These are phyloP conservation scores for Andrena marginata DNA, from an alignment of 2,888 invertebrate species.

Conservation along the genomic window DNA sequence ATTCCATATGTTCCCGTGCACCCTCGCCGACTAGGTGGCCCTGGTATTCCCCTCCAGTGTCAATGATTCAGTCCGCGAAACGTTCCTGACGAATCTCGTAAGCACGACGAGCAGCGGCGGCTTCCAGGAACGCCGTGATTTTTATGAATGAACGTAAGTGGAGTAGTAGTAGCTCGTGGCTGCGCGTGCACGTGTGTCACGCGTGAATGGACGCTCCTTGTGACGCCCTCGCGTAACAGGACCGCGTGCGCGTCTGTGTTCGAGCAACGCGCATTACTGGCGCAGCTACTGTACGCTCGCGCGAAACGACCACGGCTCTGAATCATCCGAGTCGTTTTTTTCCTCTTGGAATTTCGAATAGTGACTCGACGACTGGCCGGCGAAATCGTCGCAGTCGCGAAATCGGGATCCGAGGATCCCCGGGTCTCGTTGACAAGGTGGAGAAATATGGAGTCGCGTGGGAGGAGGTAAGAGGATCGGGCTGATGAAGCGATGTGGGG, in stretches of 20 bases:
- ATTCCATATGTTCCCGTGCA: not conserved
- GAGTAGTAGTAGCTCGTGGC: conserved; percentile 35
- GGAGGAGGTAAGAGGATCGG: conserved; percentile 29
- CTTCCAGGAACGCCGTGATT: conserved; percentile 67
- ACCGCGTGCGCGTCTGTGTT: conserved; percentile 2
- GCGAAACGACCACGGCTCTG: conserved; percentile 35
- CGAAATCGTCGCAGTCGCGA: not conserved
- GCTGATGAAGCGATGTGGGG: not conserved
- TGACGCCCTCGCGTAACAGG: conserved; percentile 35
- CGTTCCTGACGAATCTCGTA: conserved; percentile 52
- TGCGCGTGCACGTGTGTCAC: conserved; percentile 62
- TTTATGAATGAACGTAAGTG: conserved; percentile 74
- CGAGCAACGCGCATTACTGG: not conserved
- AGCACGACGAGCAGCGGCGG: conserved; percentile 21
- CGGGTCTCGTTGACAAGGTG: not conserved
- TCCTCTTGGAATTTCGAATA: conserved; percentile 43
- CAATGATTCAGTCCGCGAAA: conserved; percentile 49
- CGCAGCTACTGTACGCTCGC: not conserved
- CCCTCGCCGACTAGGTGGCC: not conserved
- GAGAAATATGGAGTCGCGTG: conserved; percentile 12
- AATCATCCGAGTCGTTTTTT: conserved; percentile 42
- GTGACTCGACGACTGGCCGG: conserved; percentile 31
- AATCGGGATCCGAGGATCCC: conserved; percentile 33
- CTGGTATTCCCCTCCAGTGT: conserved; percentile 13
- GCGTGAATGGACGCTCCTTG: conserved; percentile 64